Percentiles rank a stretch among this genome's conserved stretches.
These are phyloP conservation scores for Heliornis fulica DNA, from an alignment of 2,113 vertebrate species.

Conservation along the genomic window DNA sequence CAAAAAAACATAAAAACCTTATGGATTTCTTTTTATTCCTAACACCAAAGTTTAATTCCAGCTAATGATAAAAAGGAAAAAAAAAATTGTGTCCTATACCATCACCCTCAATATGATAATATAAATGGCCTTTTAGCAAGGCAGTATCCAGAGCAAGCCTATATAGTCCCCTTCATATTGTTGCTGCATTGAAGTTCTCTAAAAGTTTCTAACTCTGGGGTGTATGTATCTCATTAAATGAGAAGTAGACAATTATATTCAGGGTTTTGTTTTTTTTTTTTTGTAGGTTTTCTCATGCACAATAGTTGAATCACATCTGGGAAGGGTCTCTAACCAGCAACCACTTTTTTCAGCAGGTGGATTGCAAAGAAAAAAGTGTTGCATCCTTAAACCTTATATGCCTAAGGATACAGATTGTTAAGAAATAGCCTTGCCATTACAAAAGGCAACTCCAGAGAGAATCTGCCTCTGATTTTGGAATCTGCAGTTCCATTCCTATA, in stretches of 20 bases:
- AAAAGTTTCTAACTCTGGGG: neutral
- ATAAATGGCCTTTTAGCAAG: neutral
- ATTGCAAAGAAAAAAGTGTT: neutral
- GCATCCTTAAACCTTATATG: neutral
- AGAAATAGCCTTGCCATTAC: neutral
- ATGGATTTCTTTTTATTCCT: neutral
- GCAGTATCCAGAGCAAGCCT: neutral
- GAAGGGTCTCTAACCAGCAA: neutral
- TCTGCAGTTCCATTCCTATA: neutral
- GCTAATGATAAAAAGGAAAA: neutral
- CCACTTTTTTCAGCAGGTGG: rapidly evolving
- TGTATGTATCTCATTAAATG: neutral
- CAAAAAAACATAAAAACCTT: too few relatives aligned
- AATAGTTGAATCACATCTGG: neutral
- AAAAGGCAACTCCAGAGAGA: neutral
- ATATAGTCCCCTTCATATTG: neutral
- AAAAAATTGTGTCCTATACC: neutral
- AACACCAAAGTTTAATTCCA: neutral
- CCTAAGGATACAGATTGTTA: neutral
- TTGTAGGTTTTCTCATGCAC: neutral
- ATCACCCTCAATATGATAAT: neutral
- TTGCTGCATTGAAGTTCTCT: neutral
- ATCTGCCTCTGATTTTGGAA: neutral
- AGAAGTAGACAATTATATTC: rapidly evolving
- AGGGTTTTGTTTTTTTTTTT: too few relatives aligned